A percentile compares a stretch with the other conserved stretches of the same genome.
Evolutionary conservation across 2,797 vertebrate species (phyloP).

Genomic region (Chanos chanos): DNA sequence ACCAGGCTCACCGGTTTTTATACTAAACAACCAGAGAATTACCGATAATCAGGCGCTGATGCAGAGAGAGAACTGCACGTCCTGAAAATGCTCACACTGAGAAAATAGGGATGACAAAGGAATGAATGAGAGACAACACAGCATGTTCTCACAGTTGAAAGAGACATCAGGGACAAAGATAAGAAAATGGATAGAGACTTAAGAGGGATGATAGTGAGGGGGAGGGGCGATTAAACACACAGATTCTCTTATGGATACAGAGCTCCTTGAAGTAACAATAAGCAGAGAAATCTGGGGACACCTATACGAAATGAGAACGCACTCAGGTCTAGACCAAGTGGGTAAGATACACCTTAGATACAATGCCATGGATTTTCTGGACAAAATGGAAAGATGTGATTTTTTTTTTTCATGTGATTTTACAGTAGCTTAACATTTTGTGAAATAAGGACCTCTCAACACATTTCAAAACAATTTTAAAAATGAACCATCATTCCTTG

Average conservation of each 20-base stretch:
- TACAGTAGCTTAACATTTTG: too few relatives aligned
- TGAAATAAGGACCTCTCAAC: too few relatives aligned
- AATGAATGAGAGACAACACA: neutral
- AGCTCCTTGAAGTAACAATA: constrained; percentile 14
- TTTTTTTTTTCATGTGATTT: too few relatives aligned
- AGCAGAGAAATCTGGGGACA: constrained; percentile 25
- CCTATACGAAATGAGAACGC: constrained; percentile 48
- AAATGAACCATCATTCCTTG: too few relatives aligned
- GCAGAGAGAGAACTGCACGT: too few relatives aligned
- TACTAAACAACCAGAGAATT: too few relatives aligned
- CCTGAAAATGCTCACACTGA: too few relatives aligned
- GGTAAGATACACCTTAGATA: constrained; percentile 37
- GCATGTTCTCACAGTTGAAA: neutral
- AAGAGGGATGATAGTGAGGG: neutral
- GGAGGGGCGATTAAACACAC: neutral
- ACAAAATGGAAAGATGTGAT: too few relatives aligned
- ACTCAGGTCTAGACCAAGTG: constrained; percentile 37
- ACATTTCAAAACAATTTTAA: too few relatives aligned
- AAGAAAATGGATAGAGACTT: neutral
- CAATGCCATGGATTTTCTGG: constrained; percentile 2
- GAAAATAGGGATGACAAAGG: too few relatives aligned
- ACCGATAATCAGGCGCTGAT: too few relatives aligned
- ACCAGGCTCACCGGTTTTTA: too few relatives aligned
- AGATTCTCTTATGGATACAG: constrained; percentile 8
- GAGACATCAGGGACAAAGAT: neutral